phyloP scores from a whole-genome alignment of 2,797 vertebrate species.

The Alca torda region DNA sequence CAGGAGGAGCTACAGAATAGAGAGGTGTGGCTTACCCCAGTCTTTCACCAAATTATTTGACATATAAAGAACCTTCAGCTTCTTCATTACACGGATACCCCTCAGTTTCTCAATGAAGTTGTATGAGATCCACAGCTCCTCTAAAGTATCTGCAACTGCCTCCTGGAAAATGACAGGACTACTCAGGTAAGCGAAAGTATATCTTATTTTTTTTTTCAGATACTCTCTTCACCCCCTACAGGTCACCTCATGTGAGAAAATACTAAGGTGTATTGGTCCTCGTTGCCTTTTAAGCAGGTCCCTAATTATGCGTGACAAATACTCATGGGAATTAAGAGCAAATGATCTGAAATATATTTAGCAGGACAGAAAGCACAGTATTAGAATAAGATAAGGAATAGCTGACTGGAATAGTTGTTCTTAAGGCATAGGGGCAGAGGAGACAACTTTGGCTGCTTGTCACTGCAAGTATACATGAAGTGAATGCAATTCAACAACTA shows the following conservation, averaged over 20 bases:
- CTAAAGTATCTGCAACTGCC: constrained; percentile 89
- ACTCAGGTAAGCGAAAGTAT: neutral
- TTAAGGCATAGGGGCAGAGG: neutral
- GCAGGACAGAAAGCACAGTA: neutral
- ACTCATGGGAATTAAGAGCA: neutral
- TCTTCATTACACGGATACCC: constrained; percentile 92
- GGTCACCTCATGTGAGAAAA: neutral
- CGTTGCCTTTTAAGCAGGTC: neutral
- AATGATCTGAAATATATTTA: neutral
- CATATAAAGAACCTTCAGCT: constrained; percentile 93
- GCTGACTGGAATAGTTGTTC: neutral
- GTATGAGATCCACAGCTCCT: constrained; percentile 97
- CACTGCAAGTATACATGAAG: neutral
- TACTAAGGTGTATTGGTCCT: neutral
- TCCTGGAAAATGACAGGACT: constrained; percentile 79
- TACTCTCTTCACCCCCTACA: neutral
- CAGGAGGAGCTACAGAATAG: neutral
- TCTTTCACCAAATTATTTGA: constrained; percentile 98
- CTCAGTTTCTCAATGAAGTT: constrained; percentile 96
- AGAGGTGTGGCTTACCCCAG: constrained; percentile 84
- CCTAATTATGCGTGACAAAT: neutral
- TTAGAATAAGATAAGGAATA: neutral
- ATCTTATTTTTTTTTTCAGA: neutral
- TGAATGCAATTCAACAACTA: neutral
- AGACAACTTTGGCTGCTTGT: neutral